These are phyloP conservation scores for Thryonomys swinderianus DNA, from an alignment of 2,113 vertebrate genomes.

Conservation along the genomic window DNA sequence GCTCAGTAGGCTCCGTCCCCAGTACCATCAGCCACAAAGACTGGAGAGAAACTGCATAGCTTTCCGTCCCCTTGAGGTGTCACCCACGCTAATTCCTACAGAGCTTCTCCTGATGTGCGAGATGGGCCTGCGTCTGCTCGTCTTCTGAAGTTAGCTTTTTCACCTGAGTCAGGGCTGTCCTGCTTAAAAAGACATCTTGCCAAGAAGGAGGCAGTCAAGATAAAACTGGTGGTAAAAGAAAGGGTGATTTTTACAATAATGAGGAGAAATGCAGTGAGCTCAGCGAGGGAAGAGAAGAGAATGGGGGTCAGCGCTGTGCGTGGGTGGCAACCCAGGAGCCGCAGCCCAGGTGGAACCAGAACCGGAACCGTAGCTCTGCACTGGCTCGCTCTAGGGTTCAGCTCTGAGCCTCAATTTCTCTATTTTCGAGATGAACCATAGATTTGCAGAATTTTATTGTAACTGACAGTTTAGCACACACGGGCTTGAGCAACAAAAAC, in stretches of 20 bases:
- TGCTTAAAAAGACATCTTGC: not conserved
- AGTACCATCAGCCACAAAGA: not conserved
- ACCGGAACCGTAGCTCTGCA: not conserved
- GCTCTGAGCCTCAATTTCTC: not conserved
- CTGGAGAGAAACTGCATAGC: too few species aligned
- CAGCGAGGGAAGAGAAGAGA: not conserved
- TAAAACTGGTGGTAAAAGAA: not conserved
- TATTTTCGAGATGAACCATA: not conserved
- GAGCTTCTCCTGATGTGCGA: not conserved
- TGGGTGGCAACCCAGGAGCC: rapidly evolving
- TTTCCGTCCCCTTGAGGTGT: rapidly evolving
- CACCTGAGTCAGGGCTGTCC: not conserved
- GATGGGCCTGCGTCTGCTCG: not conserved
- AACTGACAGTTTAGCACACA: not conserved
- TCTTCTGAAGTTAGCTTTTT: not conserved
- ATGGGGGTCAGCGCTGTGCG: rapidly evolving
- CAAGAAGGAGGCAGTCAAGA: not conserved
- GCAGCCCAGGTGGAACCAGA: not conserved
- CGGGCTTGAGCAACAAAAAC: not conserved
- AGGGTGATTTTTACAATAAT: not conserved
- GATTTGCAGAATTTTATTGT: not conserved
- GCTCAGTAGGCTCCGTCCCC: not conserved
- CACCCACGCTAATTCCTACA: not conserved
- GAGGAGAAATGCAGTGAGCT: not conserved
- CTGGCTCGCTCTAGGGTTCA: not conserved